A percentile compares a stretch with the other conserved stretches of the same genome.
phyloP scores from a whole-genome alignment of 2,888 invertebrate species.

The Amaurobius ferox region DNA sequence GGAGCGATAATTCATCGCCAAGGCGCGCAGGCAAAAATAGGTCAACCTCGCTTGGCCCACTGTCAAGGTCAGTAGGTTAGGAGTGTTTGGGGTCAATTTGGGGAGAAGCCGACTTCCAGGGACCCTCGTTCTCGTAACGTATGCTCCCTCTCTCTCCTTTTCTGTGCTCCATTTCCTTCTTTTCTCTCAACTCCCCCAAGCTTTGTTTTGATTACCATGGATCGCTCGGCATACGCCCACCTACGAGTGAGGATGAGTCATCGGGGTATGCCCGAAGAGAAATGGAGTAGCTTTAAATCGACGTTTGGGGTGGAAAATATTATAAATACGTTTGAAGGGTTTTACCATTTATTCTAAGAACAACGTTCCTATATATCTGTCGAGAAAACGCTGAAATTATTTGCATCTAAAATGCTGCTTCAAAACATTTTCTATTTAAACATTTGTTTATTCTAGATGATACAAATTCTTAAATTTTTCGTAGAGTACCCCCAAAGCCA shows the following conservation, averaged over 20 bases:
- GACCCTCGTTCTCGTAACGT: conserved; percentile 40
- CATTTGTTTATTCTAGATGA: too few species aligned
- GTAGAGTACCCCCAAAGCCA: too few species aligned
- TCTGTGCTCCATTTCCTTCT: conserved; percentile 51
- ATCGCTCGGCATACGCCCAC: conserved; percentile 8
- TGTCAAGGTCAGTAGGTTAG: conserved; percentile 71
- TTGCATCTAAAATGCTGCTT: too few species aligned
- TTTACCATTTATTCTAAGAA: too few species aligned
- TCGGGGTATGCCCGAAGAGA: too few species aligned
- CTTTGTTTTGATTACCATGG: conserved; percentile 25
- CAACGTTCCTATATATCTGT: too few species aligned
- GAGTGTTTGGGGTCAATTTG: conserved; percentile 64
- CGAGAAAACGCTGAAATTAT: too few species aligned
- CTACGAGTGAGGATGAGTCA: conserved; percentile 35
- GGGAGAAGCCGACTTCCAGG: conserved; percentile 21
- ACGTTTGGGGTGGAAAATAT: too few species aligned
- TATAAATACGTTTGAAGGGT: too few species aligned
- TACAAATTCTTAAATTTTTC: too few species aligned
- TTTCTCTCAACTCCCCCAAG: conserved; percentile 6
- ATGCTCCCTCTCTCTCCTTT: neutral
- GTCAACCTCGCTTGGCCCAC: conserved; percentile 70
- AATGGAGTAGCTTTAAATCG: too few species aligned
- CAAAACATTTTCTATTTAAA: too few species aligned
- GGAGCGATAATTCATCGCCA: conserved; percentile 1
- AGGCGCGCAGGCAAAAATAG: conserved; percentile 36